Percentiles rank a stretch among this genome's conserved stretches.
Conservation (phyloP, 2,113 vertebrate species). For the Papio anubis region DNA sequence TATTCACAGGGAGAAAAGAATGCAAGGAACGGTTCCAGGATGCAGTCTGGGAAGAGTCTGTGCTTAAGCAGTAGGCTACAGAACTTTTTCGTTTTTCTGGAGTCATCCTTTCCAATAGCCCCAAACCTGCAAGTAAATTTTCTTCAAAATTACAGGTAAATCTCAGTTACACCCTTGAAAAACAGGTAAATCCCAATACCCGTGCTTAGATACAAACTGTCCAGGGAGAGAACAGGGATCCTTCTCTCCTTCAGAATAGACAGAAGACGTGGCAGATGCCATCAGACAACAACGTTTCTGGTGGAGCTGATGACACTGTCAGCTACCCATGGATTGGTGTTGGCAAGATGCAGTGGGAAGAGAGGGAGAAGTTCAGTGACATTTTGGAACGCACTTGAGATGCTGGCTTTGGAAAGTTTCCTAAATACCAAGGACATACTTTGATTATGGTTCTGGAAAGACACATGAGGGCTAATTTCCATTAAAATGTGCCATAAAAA, state of each 20-base stretch:
- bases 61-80: background rate
- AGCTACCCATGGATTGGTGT: background rate
- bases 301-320: background rate
- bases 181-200: background rate
- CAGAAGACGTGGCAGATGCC: background rate
- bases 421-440: background rate
- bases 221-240: background rate
- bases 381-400: background rate
- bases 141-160: background rate
- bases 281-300: background rate
- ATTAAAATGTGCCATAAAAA: background rate
- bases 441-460: background rate
- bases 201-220: background rate
- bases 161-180: background rate
- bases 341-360: background rate
- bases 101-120: background rate
- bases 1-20: background rate
- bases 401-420: background rate
- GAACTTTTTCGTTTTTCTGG: background rate
- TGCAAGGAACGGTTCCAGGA: background rate
- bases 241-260: background rate
- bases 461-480: background rate
- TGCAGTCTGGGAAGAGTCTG: background rate
- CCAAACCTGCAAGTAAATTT: background rate
- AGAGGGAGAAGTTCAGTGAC: background rate